Evolutionary conservation across 2,888 invertebrate genomes (phyloP).

Genomic region (Nezara viridula): DNA sequence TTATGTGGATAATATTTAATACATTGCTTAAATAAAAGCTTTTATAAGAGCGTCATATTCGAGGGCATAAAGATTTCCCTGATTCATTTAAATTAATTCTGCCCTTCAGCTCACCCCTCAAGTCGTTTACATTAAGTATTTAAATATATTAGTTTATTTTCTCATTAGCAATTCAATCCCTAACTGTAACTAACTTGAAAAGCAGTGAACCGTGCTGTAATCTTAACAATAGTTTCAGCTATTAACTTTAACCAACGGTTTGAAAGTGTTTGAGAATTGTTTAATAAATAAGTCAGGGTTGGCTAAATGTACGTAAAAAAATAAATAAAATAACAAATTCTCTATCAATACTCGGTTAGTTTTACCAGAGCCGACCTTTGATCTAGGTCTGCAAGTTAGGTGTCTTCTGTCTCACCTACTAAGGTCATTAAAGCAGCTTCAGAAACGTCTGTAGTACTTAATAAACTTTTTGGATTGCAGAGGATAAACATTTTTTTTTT

Average conservation of each 20-base stretch:
- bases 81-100: conserved; percentile 19
- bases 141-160: conserved; percentile 16
- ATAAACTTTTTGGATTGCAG: too few species aligned
- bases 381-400: too few species aligned
- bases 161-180: not conserved
- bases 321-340: too few species aligned
- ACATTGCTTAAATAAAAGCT: not conserved
- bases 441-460: too few species aligned
- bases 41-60: not conserved
- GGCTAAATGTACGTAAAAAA: too few species aligned
- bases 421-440: too few species aligned
- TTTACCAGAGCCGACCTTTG: too few species aligned
- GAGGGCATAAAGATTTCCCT: not conserved
- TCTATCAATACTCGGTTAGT: too few species aligned
- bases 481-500: too few species aligned
- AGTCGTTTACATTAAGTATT: not conserved
- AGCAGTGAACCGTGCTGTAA: not conserved
- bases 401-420: too few species aligned
- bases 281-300: too few species aligned
- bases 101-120: not conserved
- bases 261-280: too few species aligned
- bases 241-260: not conserved
- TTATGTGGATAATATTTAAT: not conserved
- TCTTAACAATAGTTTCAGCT: not conserved
- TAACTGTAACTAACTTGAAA: not conserved